Evolutionary conservation across 2,888 invertebrate genomes (phyloP), one percentile per base, ranked within the genome.

Genomic region (Parochlus steinenii): DNA sequence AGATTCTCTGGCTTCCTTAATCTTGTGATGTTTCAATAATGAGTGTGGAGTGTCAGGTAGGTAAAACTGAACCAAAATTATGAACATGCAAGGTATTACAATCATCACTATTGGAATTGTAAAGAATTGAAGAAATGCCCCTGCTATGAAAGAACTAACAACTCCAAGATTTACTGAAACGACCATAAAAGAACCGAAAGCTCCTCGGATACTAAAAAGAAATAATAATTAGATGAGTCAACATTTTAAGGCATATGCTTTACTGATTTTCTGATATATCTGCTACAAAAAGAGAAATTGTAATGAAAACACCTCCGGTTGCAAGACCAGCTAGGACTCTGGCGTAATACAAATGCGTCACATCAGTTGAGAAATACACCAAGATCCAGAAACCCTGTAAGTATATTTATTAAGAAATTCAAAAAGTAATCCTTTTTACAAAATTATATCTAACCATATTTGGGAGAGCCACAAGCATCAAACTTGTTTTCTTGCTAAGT

Each of bases 261-360:
- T 32, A 8, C n/a, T 32, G 27, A 18, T 27, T 47, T 40, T 55
- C 52, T 0, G 56, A 45, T 16, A 58, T 58, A 48, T 58, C 58
- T 2, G 55, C 48, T 8, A 56, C 48, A 30, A 49, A 58, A 12
- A 57, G 47, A 17, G 58, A 57, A 28, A 56, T 35, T 1, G 50
- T 47, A 5, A 53, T 42, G 16, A 47, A 52, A 15, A 48, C 33
- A 12, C 54, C 58, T 12, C 58, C 58, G 6, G 56, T 56, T 3
- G 52, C 50, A 7, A 52, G 20, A 5, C 58, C 58, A 3, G 46
- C 48, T 22, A 50, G 47, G 3, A 52, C 34, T 7, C 58, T 45
- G 4, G 54, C 54, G 10, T 49, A 42, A 40, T 54, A 57, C 1
- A 38, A 24, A 27, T 33, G 28, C 12, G 6, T 8, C 3, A 33